Evolutionary conservation across 2,113 vertebrate species (phyloP).

Genomic region (Brachypodius melanocephalos): DNA sequence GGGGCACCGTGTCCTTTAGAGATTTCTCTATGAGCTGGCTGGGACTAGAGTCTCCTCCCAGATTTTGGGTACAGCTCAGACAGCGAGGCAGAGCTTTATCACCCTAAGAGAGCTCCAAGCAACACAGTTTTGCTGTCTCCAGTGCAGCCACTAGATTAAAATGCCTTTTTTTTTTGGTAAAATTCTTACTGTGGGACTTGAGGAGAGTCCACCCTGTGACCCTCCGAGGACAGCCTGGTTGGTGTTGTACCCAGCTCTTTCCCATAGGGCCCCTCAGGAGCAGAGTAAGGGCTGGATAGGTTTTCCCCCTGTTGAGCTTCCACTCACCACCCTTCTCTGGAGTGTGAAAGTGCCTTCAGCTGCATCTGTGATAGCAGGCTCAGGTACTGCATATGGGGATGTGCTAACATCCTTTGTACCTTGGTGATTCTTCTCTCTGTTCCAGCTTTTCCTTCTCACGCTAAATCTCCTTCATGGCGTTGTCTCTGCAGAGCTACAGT

Average conservation of each 20-base stretch:
- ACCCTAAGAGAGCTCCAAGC: not conserved
- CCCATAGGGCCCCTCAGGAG: not conserved
- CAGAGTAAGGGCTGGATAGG: not conserved
- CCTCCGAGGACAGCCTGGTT: not conserved
- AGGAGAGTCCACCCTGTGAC: not conserved
- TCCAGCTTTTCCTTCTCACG: not conserved
- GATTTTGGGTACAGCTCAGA: not conserved
- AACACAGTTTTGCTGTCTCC: not conserved
- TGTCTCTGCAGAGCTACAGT: not conserved
- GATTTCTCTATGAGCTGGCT: not conserved
- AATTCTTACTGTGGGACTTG: not conserved
- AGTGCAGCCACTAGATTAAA: not conserved
- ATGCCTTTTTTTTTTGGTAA: not conserved
- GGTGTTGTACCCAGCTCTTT: not conserved
- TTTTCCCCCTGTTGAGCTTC: not conserved
- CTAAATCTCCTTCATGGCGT: not conserved
- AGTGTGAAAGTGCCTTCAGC: not conserved
- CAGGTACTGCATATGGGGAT: not conserved
- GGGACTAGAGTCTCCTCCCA: not conserved
- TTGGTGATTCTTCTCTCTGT: not conserved
- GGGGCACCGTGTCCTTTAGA: not conserved
- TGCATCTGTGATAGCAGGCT: not conserved
- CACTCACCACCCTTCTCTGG: not conserved
- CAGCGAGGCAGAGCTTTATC: not conserved
- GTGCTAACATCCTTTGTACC: not conserved